Evolutionary conservation across 2,888 invertebrate genomes (phyloP), one percentile per base, ranked within the genome.

Genomic region (Scaptomyza tumidula): DNA sequence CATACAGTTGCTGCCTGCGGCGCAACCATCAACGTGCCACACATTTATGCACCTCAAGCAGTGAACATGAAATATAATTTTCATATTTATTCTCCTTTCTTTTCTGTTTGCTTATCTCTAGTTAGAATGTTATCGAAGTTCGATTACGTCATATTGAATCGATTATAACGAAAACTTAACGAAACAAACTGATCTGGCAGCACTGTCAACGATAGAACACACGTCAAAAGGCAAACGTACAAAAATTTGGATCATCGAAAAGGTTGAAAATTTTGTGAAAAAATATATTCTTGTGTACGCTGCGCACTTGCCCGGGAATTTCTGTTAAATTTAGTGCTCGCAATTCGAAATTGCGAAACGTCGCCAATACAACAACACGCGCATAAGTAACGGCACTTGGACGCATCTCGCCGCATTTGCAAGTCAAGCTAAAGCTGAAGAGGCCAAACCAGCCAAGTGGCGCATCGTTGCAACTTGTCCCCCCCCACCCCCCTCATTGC

Each of bases 401-500:
- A 19, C 13, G 44, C 44, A 24, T 24, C 44, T 44, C 24, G 24
- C 13, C 3, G 16, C 16, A 41, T 16, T 41, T 16, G 9, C 4
- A 41, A 4, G 9, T 16, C 16, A n/a, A 44, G 44, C 13, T 13
- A 29, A 54, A 29, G 19, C 56, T 61, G 58, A 56, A 60, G 57
- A 58, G 52, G 59, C 31, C 13, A 16, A 54, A 19, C n/a, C 56
- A 63, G 78, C 52, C 73, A 78, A 75, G 54, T 72, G 78, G 39
- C 41, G 56, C 59, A 31, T 55, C 50, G 66, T 63, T 68, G 66
- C 69, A 79, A 64, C 72, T 14, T 73, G 73, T 64, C 52, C 67
- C 73, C 75, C n/a, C n/a, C n/a, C n/a, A n/a, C n/a, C n/a, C n/a
- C n/a, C n/a, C n/a, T n/a, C 69, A 86, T 75, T 67, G 84, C 71